Conservation (phyloP, 2,888 invertebrate species). For the Pycnomerus fuliginosus region DNA sequence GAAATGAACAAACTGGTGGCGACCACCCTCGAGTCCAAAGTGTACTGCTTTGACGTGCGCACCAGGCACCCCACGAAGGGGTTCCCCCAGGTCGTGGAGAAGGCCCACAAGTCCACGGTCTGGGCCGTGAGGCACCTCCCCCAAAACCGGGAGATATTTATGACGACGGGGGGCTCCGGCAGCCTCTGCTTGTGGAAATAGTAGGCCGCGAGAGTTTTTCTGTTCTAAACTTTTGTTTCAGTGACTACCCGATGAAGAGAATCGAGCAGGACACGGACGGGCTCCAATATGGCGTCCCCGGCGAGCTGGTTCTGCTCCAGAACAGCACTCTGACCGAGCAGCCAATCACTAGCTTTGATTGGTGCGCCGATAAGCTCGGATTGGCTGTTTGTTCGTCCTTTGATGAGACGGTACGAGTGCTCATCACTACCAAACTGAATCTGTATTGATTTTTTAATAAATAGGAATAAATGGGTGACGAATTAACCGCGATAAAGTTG, state of each 20-base stretch:
- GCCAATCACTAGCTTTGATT: conserved; percentile 86
- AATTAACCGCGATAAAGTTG: no score
- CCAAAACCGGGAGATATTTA: conserved; percentile 90
- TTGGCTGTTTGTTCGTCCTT: conserved; percentile 87
- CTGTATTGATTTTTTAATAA: conserved; percentile 62
- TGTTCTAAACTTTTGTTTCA: conserved; percentile 40
- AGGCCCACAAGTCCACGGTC: conserved; percentile 70
- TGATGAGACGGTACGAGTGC: conserved; percentile 84
- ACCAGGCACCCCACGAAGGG: conserved; percentile 87
- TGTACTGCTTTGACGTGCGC: conserved; percentile 85
- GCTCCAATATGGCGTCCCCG: conserved; percentile 71
- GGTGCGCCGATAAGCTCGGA: conserved; percentile 89
- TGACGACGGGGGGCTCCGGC: conserved; percentile 88
- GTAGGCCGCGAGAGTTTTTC: conserved; percentile 51
- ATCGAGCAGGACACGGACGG: conserved; percentile 71
- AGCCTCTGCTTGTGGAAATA: conserved; percentile 95
- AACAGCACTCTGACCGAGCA: conserved; percentile 81
- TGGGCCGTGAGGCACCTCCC: conserved; percentile 89
- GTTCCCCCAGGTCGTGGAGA: conserved; percentile 65
- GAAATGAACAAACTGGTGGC: conserved; percentile 93
- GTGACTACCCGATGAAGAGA: conserved; percentile 79
- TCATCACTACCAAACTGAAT: conserved; percentile 87
- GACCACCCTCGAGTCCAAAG: conserved; percentile 87
- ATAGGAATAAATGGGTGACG: no score
- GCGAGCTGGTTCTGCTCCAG: conserved; percentile 73